phyloP scores from a whole-genome alignment of 2,888 invertebrate species.

The Oscheius onirici region DNA sequence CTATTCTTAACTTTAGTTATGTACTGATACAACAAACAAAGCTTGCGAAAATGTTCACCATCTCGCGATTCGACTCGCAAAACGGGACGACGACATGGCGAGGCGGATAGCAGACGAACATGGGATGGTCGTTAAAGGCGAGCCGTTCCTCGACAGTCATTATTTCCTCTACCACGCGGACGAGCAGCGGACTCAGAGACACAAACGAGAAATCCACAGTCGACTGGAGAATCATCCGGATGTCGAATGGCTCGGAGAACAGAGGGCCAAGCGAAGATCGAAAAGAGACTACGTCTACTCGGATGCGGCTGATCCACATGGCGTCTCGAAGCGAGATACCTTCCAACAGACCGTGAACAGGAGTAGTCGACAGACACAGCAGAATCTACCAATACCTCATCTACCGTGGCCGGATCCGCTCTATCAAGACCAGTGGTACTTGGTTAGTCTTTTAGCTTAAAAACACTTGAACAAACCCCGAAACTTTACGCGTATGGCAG shows the following conservation, averaged over 20 bases:
- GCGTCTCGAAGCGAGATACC: constrained; percentile 8
- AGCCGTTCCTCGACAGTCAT: constrained; percentile 66
- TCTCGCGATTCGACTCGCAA: constrained; percentile 62
- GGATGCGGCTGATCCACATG: constrained; percentile 35
- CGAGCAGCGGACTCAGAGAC: constrained; percentile 44
- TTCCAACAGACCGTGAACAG: not conserved
- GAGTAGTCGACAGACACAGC: constrained; percentile 35
- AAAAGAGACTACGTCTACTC: constrained; percentile 64
- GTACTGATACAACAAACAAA: constrained; percentile 36
- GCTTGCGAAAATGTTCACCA: constrained; percentile 54
- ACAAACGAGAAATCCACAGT: constrained; percentile 57
- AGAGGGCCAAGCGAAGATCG: constrained; percentile 55
- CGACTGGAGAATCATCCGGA: constrained; percentile 53
- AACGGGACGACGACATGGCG: constrained; percentile 68
- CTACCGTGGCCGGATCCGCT: constrained; percentile 71
- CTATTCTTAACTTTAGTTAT: constrained; percentile 34
- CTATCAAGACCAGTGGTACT: constrained; percentile 72
- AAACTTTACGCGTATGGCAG: too few species aligned
- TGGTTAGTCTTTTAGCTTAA: constrained; percentile 67
- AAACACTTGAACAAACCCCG: too few species aligned
- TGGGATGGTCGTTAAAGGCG: constrained; percentile 66
- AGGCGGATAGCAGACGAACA: constrained; percentile 63
- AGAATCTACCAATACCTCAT: constrained; percentile 48
- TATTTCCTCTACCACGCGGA: constrained; percentile 67
- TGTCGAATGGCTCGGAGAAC: constrained; percentile 58